Evolutionary conservation across 2,797 vertebrate genomes (phyloP), one percentile per base, ranked within the genome.

Genomic region (Sorex maritimensis): DNA sequence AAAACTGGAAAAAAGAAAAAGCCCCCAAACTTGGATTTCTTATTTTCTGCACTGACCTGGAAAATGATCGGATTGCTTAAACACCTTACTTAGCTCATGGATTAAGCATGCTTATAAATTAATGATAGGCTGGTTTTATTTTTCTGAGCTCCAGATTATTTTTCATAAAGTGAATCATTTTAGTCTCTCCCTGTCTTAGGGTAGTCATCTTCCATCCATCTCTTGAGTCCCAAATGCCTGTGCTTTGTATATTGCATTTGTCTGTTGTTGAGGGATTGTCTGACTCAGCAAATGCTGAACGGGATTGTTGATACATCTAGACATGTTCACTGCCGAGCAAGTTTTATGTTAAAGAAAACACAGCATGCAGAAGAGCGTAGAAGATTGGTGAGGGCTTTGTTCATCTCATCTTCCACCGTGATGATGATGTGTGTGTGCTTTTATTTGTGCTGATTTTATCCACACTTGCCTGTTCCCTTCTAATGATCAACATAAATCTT

Each of bases 341-440:
- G 38, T 81, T 79, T 55, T 80, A 7, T 38, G 24, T 91, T 78
- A 30, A 83, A 68, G 72, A 28, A 90, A 91, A 92, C 72, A 82
- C 2, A 72, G n/a, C 7, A 44, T 79, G 23, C 72, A 52, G 34
- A 90, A 82, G 44, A 90, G 5, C n/a, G 69, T 5, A 21, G 23
- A 61, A 55, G 52, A 14, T 28, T 49, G 30, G 6, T 49, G 28
- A 44, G 75, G 58, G 46, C 44, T 34, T 88, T 88, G 71, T n/a
- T n/a, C 55, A 86, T 58, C 88, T 77, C 23, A 3, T 34, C 77
- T 74, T 79, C 68, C 77, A n/a, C 49, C 28, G 2, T 72, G 67
- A 52, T 38, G 34, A 44, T 49, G 21, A 65, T 65, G 63, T 30
- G 3, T 75, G 17, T 12, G 1, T 52, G 61, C 78, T 6, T 81